Evolutionary conservation across 2,113 vertebrate genomes (phyloP).

Genomic region (Tricholaema leucomelas): DNA sequence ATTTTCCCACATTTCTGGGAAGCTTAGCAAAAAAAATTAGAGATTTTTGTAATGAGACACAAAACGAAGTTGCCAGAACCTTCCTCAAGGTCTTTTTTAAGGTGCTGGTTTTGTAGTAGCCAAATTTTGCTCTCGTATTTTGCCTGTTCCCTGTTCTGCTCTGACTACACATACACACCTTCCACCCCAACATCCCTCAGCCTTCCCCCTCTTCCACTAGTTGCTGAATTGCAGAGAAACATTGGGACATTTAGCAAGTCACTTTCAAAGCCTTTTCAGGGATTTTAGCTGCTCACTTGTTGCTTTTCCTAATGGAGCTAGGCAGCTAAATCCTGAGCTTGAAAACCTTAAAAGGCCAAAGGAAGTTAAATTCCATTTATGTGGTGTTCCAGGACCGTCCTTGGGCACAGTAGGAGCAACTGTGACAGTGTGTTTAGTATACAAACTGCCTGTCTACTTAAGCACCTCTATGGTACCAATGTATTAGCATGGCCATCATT

Average conservation of each 20-base stretch:
- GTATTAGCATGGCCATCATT: background rate
- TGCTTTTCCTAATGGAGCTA: background rate
- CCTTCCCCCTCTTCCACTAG: background rate
- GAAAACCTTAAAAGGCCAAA: background rate
- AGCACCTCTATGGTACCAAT: background rate
- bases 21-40: background rate
- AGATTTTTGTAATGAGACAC: background rate
- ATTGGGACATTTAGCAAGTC: background rate
- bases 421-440: background rate
- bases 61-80: background rate
- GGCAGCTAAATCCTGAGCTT: constrained; percentile 17
- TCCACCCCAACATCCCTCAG: background rate
- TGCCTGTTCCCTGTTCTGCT: background rate
- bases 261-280: background rate
- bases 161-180: background rate
- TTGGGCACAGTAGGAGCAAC: background rate
- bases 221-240: background rate
- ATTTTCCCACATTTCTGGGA: background rate
- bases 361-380: background rate
- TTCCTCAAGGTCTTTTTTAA: background rate
- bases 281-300: background rate
- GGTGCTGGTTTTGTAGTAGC: background rate
- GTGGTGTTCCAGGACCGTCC: background rate
- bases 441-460: background rate
- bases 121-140: background rate